Conservation (phyloP, 2,888 invertebrate species). For the Drosophila pullipes region DNA sequence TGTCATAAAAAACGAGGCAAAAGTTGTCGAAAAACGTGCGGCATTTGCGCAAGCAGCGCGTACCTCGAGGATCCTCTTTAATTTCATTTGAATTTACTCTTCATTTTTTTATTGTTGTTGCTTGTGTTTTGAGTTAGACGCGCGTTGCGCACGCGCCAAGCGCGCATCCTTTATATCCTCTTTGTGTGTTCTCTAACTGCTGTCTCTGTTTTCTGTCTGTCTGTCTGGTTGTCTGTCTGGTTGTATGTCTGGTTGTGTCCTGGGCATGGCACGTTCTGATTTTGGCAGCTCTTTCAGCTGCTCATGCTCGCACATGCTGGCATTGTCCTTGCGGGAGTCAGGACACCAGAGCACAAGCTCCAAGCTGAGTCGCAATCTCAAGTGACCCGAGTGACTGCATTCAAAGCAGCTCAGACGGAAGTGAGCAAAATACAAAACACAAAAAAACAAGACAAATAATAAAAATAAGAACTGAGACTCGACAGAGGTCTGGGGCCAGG, state of each 20-base stretch:
- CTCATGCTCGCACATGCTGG: slow-evolving; percentile 26
- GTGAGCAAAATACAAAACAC: slow-evolving; percentile 28
- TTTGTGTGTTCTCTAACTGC: neutral
- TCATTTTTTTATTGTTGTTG: neutral
- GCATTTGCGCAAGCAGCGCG: slow-evolving; percentile 54
- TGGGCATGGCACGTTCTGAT: slow-evolving; percentile 62
- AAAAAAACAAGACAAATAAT: slow-evolving; percentile 3
- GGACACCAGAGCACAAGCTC: slow-evolving; percentile 6
- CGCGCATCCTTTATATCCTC: slow-evolving; percentile 25
- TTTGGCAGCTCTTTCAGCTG: slow-evolving; percentile 56
- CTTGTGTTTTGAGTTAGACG: slow-evolving; percentile 35
- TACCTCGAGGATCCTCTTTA: slow-evolving; percentile 5
- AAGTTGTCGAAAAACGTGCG: slow-evolving; percentile 75
- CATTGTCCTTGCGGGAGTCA: slow-evolving; percentile 58
- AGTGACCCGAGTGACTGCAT: slow-evolving; percentile 73
- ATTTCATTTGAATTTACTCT: slow-evolving; percentile 6
- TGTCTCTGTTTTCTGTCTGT: neutral
- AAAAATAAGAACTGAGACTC: slow-evolving; percentile 13
- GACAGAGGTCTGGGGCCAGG: slow-evolving; percentile 62
- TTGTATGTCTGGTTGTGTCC: slow-evolving; percentile 5
- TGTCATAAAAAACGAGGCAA: slow-evolving; percentile 68
- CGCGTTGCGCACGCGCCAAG: slow-evolving; percentile 69
- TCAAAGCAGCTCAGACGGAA: slow-evolving; percentile 66
- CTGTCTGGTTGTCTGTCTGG: slow-evolving; percentile 6
- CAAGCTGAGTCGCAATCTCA: slow-evolving; percentile 32